phyloP scores from a whole-genome alignment of 2,888 invertebrate genomes.

The Brachypalpus laphriformis region DNA sequence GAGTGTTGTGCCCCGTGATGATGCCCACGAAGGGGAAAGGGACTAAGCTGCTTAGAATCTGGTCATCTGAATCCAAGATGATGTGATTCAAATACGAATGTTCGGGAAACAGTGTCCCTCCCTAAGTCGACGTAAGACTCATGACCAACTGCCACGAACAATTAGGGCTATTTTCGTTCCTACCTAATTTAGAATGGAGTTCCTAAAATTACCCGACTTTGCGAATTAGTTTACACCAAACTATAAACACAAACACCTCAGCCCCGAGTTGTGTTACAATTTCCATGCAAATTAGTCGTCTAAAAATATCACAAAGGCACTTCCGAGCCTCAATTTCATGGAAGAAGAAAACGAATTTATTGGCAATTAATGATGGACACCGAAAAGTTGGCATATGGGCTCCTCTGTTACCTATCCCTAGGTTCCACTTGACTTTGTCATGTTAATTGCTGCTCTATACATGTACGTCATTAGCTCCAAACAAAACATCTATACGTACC shows the following conservation, averaged over 20 bases:
- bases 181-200: neutral
- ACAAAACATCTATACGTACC: neutral
- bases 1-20: too few relatives aligned
- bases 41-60: too few relatives aligned
- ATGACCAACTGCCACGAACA: neutral
- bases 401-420: neutral
- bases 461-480: conserved; percentile 1
- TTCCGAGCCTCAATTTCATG: neutral
- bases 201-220: neutral
- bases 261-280: neutral
- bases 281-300: conserved; percentile 19
- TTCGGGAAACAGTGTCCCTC: too few relatives aligned
- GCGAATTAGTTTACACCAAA: conserved; percentile 2
- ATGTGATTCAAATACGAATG: too few relatives aligned
- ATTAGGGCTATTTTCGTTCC: neutral
- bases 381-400: neutral
- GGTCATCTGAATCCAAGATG: too few relatives aligned
- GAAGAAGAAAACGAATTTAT: neutral
- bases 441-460: conserved; percentile 17
- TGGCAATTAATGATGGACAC: conserved; percentile 10
- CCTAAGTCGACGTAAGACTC: too few relatives aligned
- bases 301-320: neutral
- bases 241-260: neutral
- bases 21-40: too few relatives aligned
- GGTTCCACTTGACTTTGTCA: neutral